phyloP scores from a whole-genome alignment of 2,113 vertebrate species.

The Cryptotis parvus region DNA sequence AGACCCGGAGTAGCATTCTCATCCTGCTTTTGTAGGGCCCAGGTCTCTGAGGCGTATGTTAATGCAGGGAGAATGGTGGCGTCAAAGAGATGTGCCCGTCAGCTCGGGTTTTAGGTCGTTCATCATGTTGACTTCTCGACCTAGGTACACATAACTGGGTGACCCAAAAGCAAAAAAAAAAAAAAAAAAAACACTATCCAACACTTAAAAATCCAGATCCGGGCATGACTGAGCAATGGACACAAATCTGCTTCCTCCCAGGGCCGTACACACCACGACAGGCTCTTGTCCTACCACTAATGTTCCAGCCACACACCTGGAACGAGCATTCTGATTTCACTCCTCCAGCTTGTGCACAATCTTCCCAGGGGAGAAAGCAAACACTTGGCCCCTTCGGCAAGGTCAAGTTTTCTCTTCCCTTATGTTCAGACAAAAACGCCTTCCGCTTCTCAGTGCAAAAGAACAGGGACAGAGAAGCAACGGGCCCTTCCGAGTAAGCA shows the following conservation, averaged over 20 bases:
- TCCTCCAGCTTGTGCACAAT: neutral
- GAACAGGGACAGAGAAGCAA: constrained; percentile 34
- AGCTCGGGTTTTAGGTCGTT: no score
- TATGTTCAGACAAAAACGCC: constrained; percentile 23
- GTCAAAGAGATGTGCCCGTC: no score
- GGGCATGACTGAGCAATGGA: neutral
- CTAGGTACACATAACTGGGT: no score
- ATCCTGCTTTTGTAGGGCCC: no score
- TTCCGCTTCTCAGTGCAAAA: constrained; percentile 41
- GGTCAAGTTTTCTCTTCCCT: neutral
- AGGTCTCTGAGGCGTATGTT: no score
- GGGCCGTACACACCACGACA: neutral
- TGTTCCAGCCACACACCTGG: neutral
- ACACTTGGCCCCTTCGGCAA: neutral
- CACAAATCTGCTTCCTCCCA: neutral
- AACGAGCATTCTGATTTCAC: neutral
- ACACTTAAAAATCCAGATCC: neutral
- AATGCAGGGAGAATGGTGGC: no score
- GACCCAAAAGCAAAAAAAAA: no score
- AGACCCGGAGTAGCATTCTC: no score
- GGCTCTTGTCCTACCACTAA: neutral
- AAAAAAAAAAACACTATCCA: no score
- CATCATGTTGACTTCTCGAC: no score
- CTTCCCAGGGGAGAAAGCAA: neutral
- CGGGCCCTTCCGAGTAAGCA: neutral